Base-by-base conservation (phyloP, 2,888 invertebrate species). In the Drosophila neotestacea region DNA sequence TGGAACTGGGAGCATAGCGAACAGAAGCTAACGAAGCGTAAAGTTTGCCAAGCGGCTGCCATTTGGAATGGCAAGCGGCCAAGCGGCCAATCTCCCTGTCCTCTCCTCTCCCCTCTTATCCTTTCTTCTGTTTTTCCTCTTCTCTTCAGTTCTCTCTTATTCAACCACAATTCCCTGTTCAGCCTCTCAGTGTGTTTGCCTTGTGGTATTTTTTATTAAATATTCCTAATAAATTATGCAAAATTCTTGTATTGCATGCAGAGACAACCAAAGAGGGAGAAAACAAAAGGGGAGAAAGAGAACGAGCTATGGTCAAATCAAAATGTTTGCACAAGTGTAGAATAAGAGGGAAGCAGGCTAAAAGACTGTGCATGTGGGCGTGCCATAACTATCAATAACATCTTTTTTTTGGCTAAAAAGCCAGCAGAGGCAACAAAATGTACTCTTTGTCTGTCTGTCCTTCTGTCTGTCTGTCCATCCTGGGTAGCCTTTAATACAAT, bases 141-240 rank as follows among this genome's bases (percentile, higher is more conserved):
- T 10, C 41, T 10, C 50, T 13, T 9, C 7, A 2, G 22, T 50
- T 6, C 27, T 36, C 60, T 51, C 44, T 50, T 30, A 65, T 54
- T 59, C 72, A 62, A 56, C 77, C 77, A 36, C 70, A 73, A 77
- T 66, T 70, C 70, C 73, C 55, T 59, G 59, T 68, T 54, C 64
- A 59, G 73, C 71, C 80, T 42, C 64, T 48, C 64, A 58, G 48
- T 22, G 65, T 81, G 82, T 87, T 87, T 85, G 84, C 78, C 82
- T 85, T 73, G 85, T 80, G 84, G 87, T 80, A 78, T 85, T 85
- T 86, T 84, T 85, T 85, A 85, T 85, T 85, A 88, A 88, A 85
- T 85, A 88, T 85, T 85, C 76, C 86, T 85, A 85, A 85, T 85
- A 85, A 88, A 85, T 85, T 85, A 85, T 85, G 85, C 84, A 85